Evolutionary conservation across 2,797 vertebrate genomes (phyloP), one percentile per base, ranked within the genome.

Genomic region (Dipus sagitta): DNA sequence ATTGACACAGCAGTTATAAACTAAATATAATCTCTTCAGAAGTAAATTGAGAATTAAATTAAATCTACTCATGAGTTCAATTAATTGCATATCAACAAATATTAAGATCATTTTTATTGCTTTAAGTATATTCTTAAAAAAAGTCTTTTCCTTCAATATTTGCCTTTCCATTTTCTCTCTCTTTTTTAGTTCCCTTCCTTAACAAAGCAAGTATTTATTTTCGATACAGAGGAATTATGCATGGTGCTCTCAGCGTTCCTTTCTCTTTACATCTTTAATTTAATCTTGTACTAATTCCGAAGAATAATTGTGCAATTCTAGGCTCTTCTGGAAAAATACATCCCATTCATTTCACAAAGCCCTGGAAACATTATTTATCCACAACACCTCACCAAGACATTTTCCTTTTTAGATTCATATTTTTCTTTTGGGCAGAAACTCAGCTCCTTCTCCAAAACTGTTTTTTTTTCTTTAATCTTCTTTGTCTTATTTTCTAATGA

Each of bases 301-400:
- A 86, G 32, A 82, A 89, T 64, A 87, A 72, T 80, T 96, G 80
- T 94, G 71, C 58, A 83, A 95, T 94, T 94, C 60, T 3, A 78
- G 64, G 38, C 89, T 96, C 70, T 90, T 88, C 96, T 92, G 86
- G 97, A 97, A 54, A 97, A 97, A 88, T 24, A 11, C n/a, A 13
- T 87, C 1, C 65, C 67, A 15, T 74, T 94, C 74, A 92, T 17
- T 82, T 95, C 76, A 20, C n/a, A 20, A 18, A 12, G 18, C 68
- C 17, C 60, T 79, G 34, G 68, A 92, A 90, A 84, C n/a, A 64
- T 17, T 30, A 9, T 77, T 78, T 94, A 38, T 94, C 38, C 15
- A 60, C 21, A 28, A 38, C 13, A 10, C 42, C 14, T 89, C 70
- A 21, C 54, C 64, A 78, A 0, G 0, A 0, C 47, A 23, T 18